These are phyloP conservation scores for Camponotus floridanus DNA, from an alignment of 1,140 invertebrate species.

Conservation along the genomic window DNA sequence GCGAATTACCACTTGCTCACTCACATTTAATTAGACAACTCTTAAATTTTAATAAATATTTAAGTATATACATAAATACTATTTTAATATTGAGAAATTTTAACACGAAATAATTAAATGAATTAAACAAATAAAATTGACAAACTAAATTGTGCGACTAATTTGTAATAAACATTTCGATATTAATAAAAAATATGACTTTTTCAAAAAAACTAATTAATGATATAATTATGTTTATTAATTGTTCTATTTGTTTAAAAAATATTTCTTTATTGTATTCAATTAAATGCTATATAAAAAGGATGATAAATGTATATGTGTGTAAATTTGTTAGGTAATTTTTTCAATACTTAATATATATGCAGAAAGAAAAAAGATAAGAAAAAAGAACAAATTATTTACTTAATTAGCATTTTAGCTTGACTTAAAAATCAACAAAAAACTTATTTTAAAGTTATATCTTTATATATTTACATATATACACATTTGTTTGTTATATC, in stretches of 20 bases:
- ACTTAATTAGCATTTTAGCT: constrained; percentile 19
- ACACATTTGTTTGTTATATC: not conserved
- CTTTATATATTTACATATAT: constrained; percentile 25
- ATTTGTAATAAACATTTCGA: constrained; percentile 15
- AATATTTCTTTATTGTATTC: not conserved
- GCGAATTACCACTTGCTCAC: too few species aligned
- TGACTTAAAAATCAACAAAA: constrained; percentile 42
- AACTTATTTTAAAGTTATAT: constrained; percentile 27
- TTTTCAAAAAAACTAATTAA: not conserved
- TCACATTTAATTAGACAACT: not conserved
- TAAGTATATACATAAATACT: not conserved
- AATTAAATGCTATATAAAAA: not conserved
- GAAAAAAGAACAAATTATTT: constrained; percentile 32
- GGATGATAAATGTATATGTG: not conserved
- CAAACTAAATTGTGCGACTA: not conserved
- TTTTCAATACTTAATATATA: not conserved
- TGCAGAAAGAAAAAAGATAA: constrained; percentile 14
- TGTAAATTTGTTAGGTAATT: constrained; percentile 12
- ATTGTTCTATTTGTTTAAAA: not conserved
- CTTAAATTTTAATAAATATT: constrained; percentile 1
- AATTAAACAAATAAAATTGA: constrained; percentile 35
- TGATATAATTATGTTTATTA: not conserved
- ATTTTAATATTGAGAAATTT: constrained; percentile 22
- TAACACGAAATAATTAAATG: not conserved
- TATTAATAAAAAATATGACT: not conserved